Percentiles rank a stretch among this genome's conserved stretches.
Conservation (phyloP, 2,888 invertebrate genomes). For the Congeria kusceri region DNA sequence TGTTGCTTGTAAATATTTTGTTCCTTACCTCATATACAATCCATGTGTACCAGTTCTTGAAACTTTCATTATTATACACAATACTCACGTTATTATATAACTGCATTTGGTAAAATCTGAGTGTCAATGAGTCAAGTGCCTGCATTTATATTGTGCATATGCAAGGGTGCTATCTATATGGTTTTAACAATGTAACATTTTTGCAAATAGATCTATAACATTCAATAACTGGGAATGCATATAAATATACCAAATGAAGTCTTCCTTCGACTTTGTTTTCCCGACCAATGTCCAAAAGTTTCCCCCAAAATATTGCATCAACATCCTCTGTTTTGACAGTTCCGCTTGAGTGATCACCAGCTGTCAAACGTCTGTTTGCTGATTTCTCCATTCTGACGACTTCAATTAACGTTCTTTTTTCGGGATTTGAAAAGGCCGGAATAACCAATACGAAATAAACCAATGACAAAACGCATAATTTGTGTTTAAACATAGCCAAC, state of each 20-base stretch:
- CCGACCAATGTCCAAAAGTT: conserved; percentile 66
- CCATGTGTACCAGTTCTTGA: too few relatives aligned
- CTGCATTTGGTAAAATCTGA: too few relatives aligned
- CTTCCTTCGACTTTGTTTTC: conserved; percentile 69
- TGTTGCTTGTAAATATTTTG: too few relatives aligned
- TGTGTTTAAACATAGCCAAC: not conserved
- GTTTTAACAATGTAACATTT: too few relatives aligned
- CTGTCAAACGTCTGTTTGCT: conserved; percentile 60
- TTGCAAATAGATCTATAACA: too few relatives aligned
- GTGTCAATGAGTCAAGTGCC: too few relatives aligned
- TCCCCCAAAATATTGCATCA: conserved; percentile 62
- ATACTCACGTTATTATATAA: too few relatives aligned
- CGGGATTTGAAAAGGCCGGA: conserved; percentile 57
- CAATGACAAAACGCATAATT: conserved; percentile 28
- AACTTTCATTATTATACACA: too few relatives aligned
- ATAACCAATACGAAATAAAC: conserved; percentile 58
- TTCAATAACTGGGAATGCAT: too few relatives aligned
- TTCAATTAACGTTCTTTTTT: conserved; percentile 64
- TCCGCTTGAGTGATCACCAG: conserved; percentile 56
- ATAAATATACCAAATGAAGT: conserved; percentile 68
- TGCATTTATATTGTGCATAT: too few relatives aligned
- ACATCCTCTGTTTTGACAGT: conserved; percentile 38
- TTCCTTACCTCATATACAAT: too few relatives aligned
- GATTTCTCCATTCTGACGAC: conserved; percentile 64
- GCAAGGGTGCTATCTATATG: too few relatives aligned